Conservation (phyloP, 2,888 invertebrate species). For the Strigamia maritima region DNA sequence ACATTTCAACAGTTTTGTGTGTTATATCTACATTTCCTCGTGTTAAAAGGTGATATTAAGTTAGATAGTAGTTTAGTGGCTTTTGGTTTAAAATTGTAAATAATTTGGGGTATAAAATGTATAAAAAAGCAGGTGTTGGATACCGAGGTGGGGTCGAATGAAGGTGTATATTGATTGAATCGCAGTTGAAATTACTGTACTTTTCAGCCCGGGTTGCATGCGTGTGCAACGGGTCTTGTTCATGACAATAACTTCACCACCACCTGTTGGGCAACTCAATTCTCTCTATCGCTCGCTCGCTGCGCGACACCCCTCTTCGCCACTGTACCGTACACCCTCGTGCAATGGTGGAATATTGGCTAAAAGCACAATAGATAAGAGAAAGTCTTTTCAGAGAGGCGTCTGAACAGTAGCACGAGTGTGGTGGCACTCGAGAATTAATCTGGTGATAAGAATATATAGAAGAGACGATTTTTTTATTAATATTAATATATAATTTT, state of each 20-base stretch:
- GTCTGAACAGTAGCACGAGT: conserved; percentile 6
- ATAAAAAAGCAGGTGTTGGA: conserved; percentile 3
- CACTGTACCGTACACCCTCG: conserved; percentile 4
- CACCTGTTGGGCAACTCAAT: conserved; percentile 23
- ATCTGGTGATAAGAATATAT: neutral
- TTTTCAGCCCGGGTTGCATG: neutral
- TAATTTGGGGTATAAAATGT: neutral
- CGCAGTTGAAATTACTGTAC: conserved; percentile 11
- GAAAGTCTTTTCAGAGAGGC: neutral
- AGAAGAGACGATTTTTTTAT: no score
- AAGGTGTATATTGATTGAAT: conserved; percentile 19
- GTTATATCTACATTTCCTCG: neutral
- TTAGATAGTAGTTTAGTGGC: neutral
- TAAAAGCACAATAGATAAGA: conserved; percentile 16
- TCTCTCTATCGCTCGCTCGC: conserved; percentile 5
- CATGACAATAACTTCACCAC: conserved; percentile 8
- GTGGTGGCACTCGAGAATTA: neutral
- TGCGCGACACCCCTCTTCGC: neutral
- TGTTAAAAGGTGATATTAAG: neutral
- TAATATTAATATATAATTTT: neutral
- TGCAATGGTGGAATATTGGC: conserved; percentile 15
- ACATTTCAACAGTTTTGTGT: no score
- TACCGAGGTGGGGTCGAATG: neutral
- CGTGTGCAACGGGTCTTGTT: conserved; percentile 9
- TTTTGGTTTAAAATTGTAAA: neutral